phyloP scores from a whole-genome alignment of 2,888 invertebrate genomes.

The Anodontia alba region DNA sequence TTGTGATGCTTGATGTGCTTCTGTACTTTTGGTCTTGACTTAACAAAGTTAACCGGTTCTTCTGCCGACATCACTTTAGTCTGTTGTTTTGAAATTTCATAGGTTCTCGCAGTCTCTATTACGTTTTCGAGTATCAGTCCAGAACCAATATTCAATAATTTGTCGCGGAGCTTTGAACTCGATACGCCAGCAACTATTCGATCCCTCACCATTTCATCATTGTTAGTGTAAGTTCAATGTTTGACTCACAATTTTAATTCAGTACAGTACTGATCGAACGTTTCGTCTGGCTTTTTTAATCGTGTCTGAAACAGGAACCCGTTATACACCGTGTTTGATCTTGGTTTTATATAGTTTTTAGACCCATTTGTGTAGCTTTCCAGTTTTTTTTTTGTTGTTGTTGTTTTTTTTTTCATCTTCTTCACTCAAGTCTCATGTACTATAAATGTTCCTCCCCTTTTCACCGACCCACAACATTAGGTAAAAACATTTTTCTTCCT shows the following conservation, averaged over 20 bases:
- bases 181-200: neutral
- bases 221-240: neutral
- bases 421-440: neutral
- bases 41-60: neutral
- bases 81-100: constrained; percentile 6
- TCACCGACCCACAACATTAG: too few relatives aligned
- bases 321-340: neutral
- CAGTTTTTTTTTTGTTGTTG: neutral
- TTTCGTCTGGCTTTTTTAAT: neutral
- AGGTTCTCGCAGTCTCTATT: neutral
- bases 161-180: neutral
- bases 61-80: neutral
- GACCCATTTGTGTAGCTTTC: neutral
- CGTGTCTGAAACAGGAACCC: neutral
- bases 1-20: neutral
- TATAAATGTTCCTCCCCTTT: neutral
- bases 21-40: neutral
- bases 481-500: too few relatives aligned
- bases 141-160: neutral
- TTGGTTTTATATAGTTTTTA: neutral
- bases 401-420: too few relatives aligned
- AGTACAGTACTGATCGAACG: constrained; percentile 1
- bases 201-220: neutral
- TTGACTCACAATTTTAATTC: neutral
- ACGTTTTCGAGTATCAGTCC: neutral